Evolutionary conservation across 2,797 vertebrate species (phyloP).

Genomic region (Muscicapa comitata): DNA sequence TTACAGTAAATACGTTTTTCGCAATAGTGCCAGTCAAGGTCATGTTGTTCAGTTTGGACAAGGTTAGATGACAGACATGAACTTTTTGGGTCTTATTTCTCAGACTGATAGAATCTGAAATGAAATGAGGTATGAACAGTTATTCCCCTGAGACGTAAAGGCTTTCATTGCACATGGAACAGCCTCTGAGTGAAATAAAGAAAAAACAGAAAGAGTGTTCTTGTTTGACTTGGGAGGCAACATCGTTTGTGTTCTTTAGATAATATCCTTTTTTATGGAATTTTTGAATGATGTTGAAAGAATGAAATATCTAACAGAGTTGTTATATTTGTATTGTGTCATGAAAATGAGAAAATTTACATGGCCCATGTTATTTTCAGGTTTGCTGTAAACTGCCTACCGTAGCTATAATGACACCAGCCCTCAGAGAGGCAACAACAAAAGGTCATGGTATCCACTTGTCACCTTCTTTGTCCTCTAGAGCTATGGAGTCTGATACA

Average conservation of each 20-base stretch:
- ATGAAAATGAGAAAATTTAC: constrained; percentile 52
- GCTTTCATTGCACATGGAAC: not conserved
- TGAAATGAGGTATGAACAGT: not conserved
- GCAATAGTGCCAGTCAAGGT: not conserved
- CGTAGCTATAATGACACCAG: constrained; percentile 85
- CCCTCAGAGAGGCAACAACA: constrained; percentile 83
- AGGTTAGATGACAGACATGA: not conserved
- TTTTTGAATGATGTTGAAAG: not conserved
- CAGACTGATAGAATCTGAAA: constrained; percentile 23
- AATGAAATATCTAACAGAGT: not conserved
- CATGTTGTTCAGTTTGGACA: not conserved
- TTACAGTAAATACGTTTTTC: not conserved
- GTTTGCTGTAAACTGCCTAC: constrained; percentile 71
- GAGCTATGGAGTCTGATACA: constrained; percentile 78
- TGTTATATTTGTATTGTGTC: constrained; percentile 7
- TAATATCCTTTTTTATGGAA: not conserved
- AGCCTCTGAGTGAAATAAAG: not conserved
- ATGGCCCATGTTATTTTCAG: constrained; percentile 70
- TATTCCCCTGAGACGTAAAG: not conserved
- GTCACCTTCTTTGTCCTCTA: constrained; percentile 77
- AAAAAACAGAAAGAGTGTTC: not conserved
- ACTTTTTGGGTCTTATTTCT: not conserved
- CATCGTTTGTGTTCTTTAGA: not conserved
- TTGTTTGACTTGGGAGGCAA: not conserved
- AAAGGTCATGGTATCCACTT: constrained; percentile 84